A percentile compares a stretch with the other conserved stretches of the same genome.
These are phyloP conservation scores for Rhagonycha fulva DNA, from an alignment of 2,888 invertebrate genomes.

Conservation along the genomic window DNA sequence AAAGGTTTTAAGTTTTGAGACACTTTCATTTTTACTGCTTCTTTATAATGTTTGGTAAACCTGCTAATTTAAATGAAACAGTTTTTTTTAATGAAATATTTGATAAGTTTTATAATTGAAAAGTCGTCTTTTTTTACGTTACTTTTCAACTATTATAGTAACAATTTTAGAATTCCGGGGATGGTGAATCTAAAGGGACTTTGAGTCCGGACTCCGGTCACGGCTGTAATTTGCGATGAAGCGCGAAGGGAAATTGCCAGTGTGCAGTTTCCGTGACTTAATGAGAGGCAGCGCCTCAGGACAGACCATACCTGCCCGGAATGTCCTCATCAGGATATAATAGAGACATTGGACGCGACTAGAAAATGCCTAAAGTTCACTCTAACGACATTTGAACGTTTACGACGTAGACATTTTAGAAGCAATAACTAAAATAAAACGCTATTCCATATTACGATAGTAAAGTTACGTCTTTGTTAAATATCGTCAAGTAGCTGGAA, in stretches of 20 bases:
- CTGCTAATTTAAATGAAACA: neutral
- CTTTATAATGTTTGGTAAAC: neutral
- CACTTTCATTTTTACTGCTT: neutral
- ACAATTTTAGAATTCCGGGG: constrained; percentile 7
- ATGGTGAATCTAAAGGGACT: constrained; percentile 23
- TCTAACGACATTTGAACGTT: constrained; percentile 17
- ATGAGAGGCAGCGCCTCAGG: constrained; percentile 52
- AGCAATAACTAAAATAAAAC: neutral
- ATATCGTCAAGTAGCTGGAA: neutral
- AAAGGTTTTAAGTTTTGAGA: neutral
- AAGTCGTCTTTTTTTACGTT: neutral
- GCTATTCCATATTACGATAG: neutral
- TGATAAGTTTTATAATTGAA: neutral
- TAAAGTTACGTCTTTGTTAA: neutral
- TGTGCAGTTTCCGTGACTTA: constrained; percentile 57
- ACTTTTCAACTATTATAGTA: neutral
- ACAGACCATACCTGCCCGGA: constrained; percentile 35
- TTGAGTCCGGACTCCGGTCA: constrained; percentile 49
- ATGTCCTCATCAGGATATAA: constrained; percentile 36
- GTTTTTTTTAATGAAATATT: neutral
- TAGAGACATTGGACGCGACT: constrained; percentile 40
- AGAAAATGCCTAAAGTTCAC: constrained; percentile 30
- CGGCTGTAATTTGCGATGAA: constrained; percentile 54
- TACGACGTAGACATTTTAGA: constrained; percentile 6
- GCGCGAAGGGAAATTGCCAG: constrained; percentile 56